Base-by-base conservation (phyloP, 1,140 invertebrate genomes). In the Dendroctonus valens region DNA sequence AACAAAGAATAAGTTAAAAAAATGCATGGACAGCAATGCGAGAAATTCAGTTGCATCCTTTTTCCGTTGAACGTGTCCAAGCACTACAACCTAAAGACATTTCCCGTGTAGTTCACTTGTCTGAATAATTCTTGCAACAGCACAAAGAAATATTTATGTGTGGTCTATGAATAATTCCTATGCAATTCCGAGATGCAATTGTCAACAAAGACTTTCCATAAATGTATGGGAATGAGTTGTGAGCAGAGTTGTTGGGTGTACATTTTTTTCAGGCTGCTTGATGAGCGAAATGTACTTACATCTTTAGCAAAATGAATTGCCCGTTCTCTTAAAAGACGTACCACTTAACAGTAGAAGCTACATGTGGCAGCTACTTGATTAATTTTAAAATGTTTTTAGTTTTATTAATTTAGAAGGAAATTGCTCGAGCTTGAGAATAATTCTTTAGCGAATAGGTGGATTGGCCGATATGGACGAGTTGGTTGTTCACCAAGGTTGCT, bases 41-140 rank as follows among this genome's bases (percentile, higher is more conserved):
- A 14, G 42, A 59, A 59, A 11, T 37, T 15, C 52, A 54, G 38
- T 54, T 54, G 14, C 39, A 54, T 54, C 52, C 5, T 14, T 40
- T 40, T 54, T 38, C 8, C 14, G 7, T 59, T 40, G 26, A 55
- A 55, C 53, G 5, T 55, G 53, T 55, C 26, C 26, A 39, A 5
- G 53, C 53, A 55, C 53, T 38, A 55, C 53, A 58, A 42, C 55
- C 40, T 42, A 41, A 58, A 58, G 55, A 58, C 41, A 42, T 58
- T 5, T 5, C 55, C 12, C 5, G 39, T 14, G 40, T 26, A 5
- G 14, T 54, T 54, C 52, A 54, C 3, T 51, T 51, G 3, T 51
- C n/a, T 51, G 50, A 51, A 51, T 51, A 8, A 5, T 42, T 58
- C 11, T 42, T 41, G 44, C 55, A 58, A 58, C 40, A 58, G 55